A percentile compares a stretch with the other conserved stretches of the same genome.
Conservation (phyloP, 64 coral and sea anemone genomes). For the Anthopleura sola region DNA sequence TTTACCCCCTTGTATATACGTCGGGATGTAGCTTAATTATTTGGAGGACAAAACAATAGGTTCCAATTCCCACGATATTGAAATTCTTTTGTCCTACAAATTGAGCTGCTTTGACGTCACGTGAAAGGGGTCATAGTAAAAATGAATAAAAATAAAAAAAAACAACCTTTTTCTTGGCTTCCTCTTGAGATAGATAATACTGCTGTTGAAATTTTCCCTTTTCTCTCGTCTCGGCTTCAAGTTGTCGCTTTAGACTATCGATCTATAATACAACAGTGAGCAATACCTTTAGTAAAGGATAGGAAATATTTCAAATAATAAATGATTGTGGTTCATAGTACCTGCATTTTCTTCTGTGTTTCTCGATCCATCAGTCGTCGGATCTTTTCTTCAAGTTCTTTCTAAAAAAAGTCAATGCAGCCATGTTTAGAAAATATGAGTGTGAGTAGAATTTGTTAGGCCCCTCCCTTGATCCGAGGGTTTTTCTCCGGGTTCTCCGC, state of each 20-base stretch:
- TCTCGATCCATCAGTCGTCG: slow-evolving; percentile 53
- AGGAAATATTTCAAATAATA: neutral
- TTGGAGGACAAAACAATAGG: too few relatives aligned
- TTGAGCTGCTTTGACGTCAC: too few relatives aligned
- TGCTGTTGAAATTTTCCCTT: slow-evolving; percentile 64
- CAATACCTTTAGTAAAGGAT: neutral
- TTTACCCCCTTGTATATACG: too few relatives aligned
- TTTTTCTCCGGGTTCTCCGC: too few relatives aligned
- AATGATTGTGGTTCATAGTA: neutral
- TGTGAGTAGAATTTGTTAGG: neutral
- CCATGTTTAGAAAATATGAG: neutral
- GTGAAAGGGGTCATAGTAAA: too few relatives aligned
- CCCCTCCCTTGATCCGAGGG: too few relatives aligned
- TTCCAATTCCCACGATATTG: too few relatives aligned
- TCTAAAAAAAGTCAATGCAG: slow-evolving; percentile 1
- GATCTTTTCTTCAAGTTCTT: slow-evolving; percentile 62
- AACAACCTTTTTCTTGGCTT: slow-evolving; percentile 88
- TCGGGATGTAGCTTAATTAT: too few relatives aligned
- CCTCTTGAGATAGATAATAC: slow-evolving; percentile 49
- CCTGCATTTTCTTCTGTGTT: slow-evolving; percentile 69
- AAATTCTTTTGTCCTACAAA: too few relatives aligned
- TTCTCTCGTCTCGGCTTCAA: slow-evolving; percentile 55
- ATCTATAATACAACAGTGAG: slow-evolving; percentile 14
- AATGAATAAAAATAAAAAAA: too few relatives aligned
- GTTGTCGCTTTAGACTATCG: slow-evolving; percentile 60